Conservation (phyloP, 2,797 vertebrate species). For the Phoebastria nigripes region DNA sequence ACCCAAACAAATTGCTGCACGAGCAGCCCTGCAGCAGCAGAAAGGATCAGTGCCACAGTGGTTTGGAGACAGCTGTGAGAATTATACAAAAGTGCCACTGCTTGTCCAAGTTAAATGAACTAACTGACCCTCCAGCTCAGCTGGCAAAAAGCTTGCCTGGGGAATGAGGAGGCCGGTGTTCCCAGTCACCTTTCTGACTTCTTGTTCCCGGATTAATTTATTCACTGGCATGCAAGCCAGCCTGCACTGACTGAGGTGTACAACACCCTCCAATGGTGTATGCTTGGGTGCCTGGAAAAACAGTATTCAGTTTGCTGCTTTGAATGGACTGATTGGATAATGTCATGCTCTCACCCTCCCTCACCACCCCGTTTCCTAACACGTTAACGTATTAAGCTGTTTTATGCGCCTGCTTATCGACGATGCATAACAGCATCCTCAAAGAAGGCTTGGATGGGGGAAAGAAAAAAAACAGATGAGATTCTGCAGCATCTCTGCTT, state of each 20-base stretch:
- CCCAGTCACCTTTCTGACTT: neutral
- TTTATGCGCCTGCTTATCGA: neutral
- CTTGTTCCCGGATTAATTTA: neutral
- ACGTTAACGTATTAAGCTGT: neutral
- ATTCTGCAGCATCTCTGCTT: neutral
- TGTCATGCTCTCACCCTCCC: neutral
- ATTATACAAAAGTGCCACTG: neutral
- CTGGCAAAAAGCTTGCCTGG: neutral
- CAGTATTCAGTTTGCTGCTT: neutral
- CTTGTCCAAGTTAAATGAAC: neutral
- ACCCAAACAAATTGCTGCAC: neutral
- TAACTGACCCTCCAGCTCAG: slow-evolving; percentile 12
- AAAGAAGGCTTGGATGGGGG: neutral
- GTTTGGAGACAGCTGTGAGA: neutral
- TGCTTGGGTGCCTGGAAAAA: neutral
- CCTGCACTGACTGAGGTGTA: neutral
- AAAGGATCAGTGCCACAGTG: neutral
- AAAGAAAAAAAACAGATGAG: neutral
- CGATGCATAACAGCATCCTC: neutral
- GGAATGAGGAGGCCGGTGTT: neutral
- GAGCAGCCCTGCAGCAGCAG: slow-evolving; percentile 3
- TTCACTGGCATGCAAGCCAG: neutral
- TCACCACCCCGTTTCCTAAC: neutral
- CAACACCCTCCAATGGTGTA: slow-evolving; percentile 47
- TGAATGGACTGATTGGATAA: neutral